These are phyloP conservation scores for Petrolisthes manimaculis DNA, from an alignment of 2,888 invertebrate genomes.

Conservation along the genomic window DNA sequence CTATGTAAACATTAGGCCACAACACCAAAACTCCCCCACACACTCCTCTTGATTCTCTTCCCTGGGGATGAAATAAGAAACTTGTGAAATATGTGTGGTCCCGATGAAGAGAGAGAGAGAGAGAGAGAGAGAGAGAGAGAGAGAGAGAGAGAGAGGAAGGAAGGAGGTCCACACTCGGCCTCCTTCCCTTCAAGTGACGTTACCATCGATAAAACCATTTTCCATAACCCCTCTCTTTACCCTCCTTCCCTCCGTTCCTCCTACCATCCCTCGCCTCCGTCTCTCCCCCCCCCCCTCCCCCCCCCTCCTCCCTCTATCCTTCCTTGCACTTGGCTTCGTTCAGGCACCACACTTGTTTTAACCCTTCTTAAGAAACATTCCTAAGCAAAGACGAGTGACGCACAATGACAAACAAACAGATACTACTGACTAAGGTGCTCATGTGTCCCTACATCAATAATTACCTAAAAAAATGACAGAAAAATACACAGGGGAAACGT, in stretches of 20 bases:
- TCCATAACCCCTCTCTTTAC: slow-evolving; percentile 44
- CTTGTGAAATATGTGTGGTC: no score
- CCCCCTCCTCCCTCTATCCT: neutral
- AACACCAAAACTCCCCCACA: slow-evolving; percentile 6
- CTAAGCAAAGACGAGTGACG: no score
- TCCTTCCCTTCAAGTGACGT: slow-evolving; percentile 48
- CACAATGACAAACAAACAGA: no score
- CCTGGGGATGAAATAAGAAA: neutral
- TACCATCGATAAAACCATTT: slow-evolving; percentile 57
- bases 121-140: neutral
- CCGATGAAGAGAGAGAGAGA: neutral
- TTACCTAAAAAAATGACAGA: no score
- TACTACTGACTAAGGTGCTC: no score
- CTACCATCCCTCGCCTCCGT: neutral
- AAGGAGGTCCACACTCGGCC: slow-evolving; percentile 6
- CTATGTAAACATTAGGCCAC: neutral
- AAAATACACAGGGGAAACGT: neutral
- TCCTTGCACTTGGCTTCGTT: neutral
- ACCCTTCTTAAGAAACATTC: no score
- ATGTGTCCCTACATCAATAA: no score
- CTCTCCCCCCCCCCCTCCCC: neutral
- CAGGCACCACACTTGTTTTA: no score
- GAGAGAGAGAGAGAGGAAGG: slow-evolving; percentile 19
- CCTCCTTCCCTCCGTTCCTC: neutral
- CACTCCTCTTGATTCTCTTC: slow-evolving; percentile 8